These are phyloP conservation scores for Diplolepis rosae DNA, from an alignment of 2,888 invertebrate genomes.

Conservation along the genomic window DNA sequence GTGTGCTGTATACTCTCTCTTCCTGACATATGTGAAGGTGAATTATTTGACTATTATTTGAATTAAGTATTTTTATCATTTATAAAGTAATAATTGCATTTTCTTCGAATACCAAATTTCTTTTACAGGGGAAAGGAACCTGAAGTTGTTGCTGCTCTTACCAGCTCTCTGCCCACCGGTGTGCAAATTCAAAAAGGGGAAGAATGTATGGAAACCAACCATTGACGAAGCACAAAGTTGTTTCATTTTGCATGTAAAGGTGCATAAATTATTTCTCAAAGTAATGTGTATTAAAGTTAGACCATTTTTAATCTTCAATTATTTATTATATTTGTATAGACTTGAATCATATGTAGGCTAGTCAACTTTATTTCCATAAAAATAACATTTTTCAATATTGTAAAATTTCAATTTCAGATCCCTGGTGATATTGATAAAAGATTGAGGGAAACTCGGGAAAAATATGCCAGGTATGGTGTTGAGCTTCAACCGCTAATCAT, in stretches of 20 bases:
- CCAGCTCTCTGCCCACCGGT: not conserved
- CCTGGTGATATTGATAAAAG: no score
- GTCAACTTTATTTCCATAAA: no score
- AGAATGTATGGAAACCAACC: not conserved
- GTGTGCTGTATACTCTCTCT: not conserved
- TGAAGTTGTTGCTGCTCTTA: not conserved
- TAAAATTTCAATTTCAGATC: no score
- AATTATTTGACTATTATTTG: not conserved
- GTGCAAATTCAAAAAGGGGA: conserved; percentile 13
- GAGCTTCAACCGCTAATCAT: conserved; percentile 35
- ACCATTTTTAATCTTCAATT: no score
- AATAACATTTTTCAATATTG: no score
- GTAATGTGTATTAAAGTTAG: no score
- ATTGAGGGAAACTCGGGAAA: no score
- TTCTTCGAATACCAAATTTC: not conserved
- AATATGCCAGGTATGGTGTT: no score
- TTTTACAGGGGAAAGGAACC: not conserved
- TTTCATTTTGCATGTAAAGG: not conserved
- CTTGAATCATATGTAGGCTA: no score
- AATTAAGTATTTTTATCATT: not conserved
- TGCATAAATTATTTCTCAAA: not conserved
- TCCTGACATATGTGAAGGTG: not conserved
- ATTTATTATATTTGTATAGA: no score
- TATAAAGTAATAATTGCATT: no score
- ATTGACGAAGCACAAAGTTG: conserved; percentile 16